These are phyloP conservation scores for Raja brachyura DNA, from an alignment of 2,113 vertebrate species.

Conservation along the genomic window DNA sequence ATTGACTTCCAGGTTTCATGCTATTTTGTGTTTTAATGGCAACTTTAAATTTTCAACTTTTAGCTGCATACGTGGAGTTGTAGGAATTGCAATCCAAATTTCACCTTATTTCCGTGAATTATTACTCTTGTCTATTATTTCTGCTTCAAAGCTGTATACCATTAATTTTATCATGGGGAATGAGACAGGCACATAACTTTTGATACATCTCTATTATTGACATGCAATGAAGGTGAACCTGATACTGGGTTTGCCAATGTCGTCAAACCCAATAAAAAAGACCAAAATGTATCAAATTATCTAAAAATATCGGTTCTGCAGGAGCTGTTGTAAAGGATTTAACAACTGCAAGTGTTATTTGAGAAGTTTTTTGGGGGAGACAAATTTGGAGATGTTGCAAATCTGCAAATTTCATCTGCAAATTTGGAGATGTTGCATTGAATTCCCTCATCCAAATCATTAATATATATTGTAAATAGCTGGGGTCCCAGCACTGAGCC, in stretches of 20 bases:
- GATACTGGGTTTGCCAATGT: not conserved
- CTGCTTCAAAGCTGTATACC: not conserved
- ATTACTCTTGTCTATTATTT: not conserved
- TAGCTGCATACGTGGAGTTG: not conserved
- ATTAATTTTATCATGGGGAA: not conserved
- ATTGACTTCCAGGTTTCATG: too few relatives aligned
- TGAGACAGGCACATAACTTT: not conserved
- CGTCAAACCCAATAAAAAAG: too few relatives aligned
- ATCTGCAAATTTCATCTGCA: too few relatives aligned
- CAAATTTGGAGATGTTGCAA: too few relatives aligned
- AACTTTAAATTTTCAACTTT: not conserved
- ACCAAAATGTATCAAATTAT: too few relatives aligned
- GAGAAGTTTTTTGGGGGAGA: too few relatives aligned
- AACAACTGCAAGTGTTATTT: not conserved
- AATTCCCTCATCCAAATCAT: too few relatives aligned
- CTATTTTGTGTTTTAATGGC: not conserved
- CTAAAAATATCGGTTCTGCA: not conserved
- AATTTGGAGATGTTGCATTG: too few relatives aligned
- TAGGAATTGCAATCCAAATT: not conserved
- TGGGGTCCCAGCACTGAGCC: too few relatives aligned
- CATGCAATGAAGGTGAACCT: not conserved
- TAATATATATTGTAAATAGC: too few relatives aligned
- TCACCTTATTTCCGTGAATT: not conserved
- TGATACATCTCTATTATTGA: not conserved
- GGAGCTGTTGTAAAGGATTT: not conserved